Conservation (phyloP, 30 jellyfish, hydroid and myxozoan species). For the Hydractinia symbiolongicarpus region DNA sequence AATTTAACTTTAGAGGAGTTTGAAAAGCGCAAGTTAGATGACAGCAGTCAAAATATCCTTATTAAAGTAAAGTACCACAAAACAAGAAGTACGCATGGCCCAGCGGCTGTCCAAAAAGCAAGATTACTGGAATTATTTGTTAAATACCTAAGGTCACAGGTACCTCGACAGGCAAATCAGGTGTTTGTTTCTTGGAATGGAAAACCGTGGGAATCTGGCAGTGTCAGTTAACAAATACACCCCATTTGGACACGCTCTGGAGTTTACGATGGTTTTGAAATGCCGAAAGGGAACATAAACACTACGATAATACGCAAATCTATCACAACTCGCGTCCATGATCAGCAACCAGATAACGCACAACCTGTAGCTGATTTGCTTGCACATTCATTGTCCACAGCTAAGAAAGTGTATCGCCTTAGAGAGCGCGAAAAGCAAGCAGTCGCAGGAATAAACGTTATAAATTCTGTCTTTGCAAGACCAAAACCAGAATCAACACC, state of each 20-base stretch:
- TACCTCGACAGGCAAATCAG: not conserved
- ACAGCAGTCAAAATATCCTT: not conserved
- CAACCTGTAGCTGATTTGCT: too few relatives aligned
- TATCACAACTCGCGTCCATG: too few relatives aligned
- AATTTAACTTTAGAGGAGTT: not conserved
- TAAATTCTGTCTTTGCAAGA: not conserved
- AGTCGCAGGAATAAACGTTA: not conserved
- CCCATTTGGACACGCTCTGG: too few relatives aligned
- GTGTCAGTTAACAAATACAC: too few relatives aligned
- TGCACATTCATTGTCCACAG: not conserved
- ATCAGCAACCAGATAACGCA: too few relatives aligned
- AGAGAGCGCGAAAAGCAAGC: constrained; percentile 14
- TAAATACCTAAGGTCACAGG: not conserved
- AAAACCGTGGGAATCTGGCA: not conserved
- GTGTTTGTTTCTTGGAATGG: constrained; percentile 4
- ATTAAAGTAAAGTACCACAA: not conserved
- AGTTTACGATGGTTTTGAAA: too few relatives aligned
- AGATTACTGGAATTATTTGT: not conserved
- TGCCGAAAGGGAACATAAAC: too few relatives aligned
- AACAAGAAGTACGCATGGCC: not conserved
- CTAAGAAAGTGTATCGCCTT: not conserved
- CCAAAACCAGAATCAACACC: not conserved
- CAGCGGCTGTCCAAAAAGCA: not conserved
- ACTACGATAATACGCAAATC: too few relatives aligned
- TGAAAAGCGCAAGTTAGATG: not conserved